Evolutionary conservation across 2,113 vertebrate species (phyloP).

Genomic region (Paradoxurus hermaphroditus): DNA sequence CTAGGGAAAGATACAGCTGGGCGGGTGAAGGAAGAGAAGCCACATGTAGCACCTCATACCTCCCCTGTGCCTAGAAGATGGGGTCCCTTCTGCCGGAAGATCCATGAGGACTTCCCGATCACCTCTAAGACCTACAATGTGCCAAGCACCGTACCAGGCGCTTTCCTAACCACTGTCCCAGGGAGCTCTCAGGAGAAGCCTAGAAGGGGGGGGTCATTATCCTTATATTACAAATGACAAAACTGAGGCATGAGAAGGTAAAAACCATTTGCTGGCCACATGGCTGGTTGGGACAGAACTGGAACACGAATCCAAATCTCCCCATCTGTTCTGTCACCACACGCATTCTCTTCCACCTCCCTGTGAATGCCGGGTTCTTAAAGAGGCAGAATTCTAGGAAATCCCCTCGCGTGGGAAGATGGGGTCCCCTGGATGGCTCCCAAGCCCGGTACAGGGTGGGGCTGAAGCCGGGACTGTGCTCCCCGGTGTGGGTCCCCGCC

Average conservation of each 20-base stretch:
- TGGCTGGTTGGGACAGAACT: background rate
- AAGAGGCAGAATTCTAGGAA: background rate
- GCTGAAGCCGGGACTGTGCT: background rate
- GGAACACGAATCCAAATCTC: background rate
- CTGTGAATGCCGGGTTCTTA: background rate
- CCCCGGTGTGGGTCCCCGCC: background rate
- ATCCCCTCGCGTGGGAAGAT: background rate
- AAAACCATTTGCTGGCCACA: background rate
- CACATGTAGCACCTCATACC: background rate
- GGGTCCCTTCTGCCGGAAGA: background rate
- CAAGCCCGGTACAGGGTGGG: background rate
- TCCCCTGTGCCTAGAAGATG: background rate
- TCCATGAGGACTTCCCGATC: accelerated
- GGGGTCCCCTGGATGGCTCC: background rate
- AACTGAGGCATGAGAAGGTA: background rate
- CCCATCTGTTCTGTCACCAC: background rate
- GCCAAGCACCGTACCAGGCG: too few relatives aligned
- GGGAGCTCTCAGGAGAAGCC: background rate
- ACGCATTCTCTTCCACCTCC: background rate
- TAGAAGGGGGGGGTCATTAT: background rate
- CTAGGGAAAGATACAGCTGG: background rate
- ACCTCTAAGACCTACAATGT: background rate
- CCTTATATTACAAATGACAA: background rate
- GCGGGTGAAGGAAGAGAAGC: background rate
- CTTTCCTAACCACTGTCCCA: background rate